Base-by-base conservation (phyloP, 1,140 invertebrate genomes). In the Pseudomyrmex pallidus region DNA sequence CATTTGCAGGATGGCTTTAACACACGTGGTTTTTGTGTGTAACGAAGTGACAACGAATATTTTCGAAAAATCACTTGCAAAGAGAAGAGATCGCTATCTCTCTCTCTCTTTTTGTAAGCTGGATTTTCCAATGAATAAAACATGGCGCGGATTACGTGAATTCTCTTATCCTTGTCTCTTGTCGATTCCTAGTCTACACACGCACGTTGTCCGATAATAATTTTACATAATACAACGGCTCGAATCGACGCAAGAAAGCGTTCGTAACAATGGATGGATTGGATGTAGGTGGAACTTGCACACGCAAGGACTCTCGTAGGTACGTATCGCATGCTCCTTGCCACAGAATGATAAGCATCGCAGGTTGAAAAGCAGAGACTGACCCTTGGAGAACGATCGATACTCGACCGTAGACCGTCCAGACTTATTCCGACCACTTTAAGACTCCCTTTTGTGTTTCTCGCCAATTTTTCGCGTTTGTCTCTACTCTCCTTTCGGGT, bases 261-360 rank as follows among this genome's bases (percentile, higher is more conserved):
- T 68, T 74, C 61, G 70, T 35, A 48, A 25, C 20, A 22, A 82
- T 17, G 46, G 74, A 61, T 63, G 54, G 17, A 59, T 20, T 22
- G 20, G 44, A 74, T 83, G 50, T 85, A 85, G 50, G 82, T 74
- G 25, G 62, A 35, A 62, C 52, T 12, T 25, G 35, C 10, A 84
- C 54, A 80, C 74, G 54, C 52, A 78, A 66, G 59, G 50, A 77
- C n/a, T 54, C 59, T 48, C 46, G 35, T 35, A 35, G 35, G 66
- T 78, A 82, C 59, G 54, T 82, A 78, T 88, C 87, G 85, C 80
- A 86, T 89, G 87, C 76, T 89, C 86, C 88, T 84, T 89, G 85
- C 86, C 77, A 87, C 68, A 82, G 83, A 89, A 89, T 89, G 88
- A 89, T 89, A 89, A 89, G 88, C 87, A 89, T 89, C 88, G 85